A percentile compares a stretch with the other conserved stretches of the same genome.
Conservation (phyloP, 1,140 invertebrate species). For the Sycobia sp. region DNA sequence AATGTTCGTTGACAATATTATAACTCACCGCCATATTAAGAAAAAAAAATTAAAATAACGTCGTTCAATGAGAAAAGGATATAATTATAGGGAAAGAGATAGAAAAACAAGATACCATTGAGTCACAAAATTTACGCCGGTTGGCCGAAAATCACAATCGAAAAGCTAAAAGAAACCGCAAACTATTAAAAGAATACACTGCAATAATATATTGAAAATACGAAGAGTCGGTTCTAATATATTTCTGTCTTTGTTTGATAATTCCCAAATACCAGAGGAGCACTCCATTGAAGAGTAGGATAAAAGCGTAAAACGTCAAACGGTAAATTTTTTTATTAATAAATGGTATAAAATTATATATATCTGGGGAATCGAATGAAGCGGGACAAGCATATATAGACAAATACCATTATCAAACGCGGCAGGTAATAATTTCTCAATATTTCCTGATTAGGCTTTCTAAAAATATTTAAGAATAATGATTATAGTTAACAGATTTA, state of each 20-base stretch:
- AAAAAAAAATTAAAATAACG: background rate
- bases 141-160: constrained; percentile 2
- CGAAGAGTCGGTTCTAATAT: too few relatives aligned
- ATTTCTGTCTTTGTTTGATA: constrained; percentile 26
- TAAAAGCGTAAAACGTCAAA: background rate
- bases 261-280: too few relatives aligned
- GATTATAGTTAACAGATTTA: constrained; percentile 12
- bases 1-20: constrained; percentile 46
- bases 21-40: constrained; percentile 23
- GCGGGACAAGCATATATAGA: constrained; percentile 6
- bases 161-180: too few relatives aligned
- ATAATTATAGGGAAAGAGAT: too few relatives aligned
- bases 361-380: too few relatives aligned
- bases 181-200: too few relatives aligned
- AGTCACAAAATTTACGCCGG: background rate
- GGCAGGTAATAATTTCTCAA: background rate
- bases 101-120: too few relatives aligned
- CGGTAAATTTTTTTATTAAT: constrained; percentile 23
- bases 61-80: background rate
- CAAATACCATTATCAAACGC: constrained; percentile 9
- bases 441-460: constrained; percentile 5
- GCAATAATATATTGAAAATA: too few relatives aligned
- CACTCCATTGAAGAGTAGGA: too few relatives aligned
- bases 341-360: constrained; percentile 4
- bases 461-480: background rate